Evolutionary conservation across 2,888 invertebrate species (phyloP), one percentile per base, ranked within the genome.

Genomic region (Stratiomys singularior): DNA sequence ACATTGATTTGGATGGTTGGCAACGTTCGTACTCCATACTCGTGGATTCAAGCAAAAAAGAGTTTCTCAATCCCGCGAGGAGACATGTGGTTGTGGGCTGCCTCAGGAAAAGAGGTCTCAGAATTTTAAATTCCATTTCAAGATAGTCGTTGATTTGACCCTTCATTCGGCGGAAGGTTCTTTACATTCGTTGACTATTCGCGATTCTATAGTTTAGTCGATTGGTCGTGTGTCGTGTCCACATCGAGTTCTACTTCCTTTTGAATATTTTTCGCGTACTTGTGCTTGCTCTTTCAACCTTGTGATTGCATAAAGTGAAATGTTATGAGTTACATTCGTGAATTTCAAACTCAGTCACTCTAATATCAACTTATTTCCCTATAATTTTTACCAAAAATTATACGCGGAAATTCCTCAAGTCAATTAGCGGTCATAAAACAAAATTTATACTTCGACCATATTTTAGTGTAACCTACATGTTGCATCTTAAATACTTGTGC

Each of bases 51-150:
- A 30, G 30, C 11, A 64, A 64, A 64, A 52, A 72, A 72, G 56
- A 52, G 71, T 72, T 28, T 21, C 47, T 21, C 47, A 21, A 23
- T 15, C 21, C 56, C 56, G 52, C 25, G 52, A 64, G 64, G 18
- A 27, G 71, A 52, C 47, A 69, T 52, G 56, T 56, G 46, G 69
- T 56, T 52, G 71, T 72, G 47, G 25, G 27, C 47, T 28, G 71
- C 28, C 25, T 69, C 56, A 52, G 69, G 46, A 76, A 76, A 63
- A 23, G 76, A 63, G 63, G 47, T 44, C 63, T 76, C 63, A 76
- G 63, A 76, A 63, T 76, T 64, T 76, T 44, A 64, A 76, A 76
- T 76, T 76, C 63, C 76, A 76, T 76, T 63, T 46, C 46, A 37
- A 72, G 71, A 72, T 72, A 72, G 71, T 72, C 56, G 56, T 28